These are phyloP conservation scores for Oryzias dopingdopingensis DNA, from an alignment of 2,797 vertebrate genomes.

Conservation along the genomic window DNA sequence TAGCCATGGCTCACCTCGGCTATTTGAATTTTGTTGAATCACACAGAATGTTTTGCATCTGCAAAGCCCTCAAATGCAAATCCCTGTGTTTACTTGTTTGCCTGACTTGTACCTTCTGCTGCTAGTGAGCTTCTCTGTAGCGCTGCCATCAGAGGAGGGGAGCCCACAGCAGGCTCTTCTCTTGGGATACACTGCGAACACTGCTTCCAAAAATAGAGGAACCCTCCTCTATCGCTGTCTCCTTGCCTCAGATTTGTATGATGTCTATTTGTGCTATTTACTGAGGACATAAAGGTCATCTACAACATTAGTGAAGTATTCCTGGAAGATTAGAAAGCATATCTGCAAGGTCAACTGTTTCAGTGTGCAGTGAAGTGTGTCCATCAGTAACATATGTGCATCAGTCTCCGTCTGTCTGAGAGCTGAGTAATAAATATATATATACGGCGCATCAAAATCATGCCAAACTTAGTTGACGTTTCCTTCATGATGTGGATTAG, in stretches of 20 bases:
- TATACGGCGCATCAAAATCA: conserved; percentile 21
- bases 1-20: background rate
- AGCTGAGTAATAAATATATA: conserved; percentile 33
- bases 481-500: no score
- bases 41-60: conserved; percentile 2
- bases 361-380: conserved; percentile 15
- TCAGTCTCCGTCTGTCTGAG: conserved; percentile 50
- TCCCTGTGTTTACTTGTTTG: conserved; percentile 19
- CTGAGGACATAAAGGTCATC: conserved; percentile 22
- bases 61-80: conserved; percentile 18
- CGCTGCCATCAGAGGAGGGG: conserved; percentile 53
- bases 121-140: conserved; percentile 41
- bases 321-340: conserved; percentile 34
- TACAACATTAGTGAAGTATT: conserved; percentile 29
- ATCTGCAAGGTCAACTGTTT: conserved; percentile 43
- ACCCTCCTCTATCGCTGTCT: conserved; percentile 39
- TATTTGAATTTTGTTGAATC: background rate
- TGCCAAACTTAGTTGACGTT: no score
- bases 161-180: conserved; percentile 56
- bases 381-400: conserved; percentile 55
- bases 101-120: conserved; percentile 30
- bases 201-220: conserved; percentile 70
- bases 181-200: conserved; percentile 54
- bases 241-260: conserved; percentile 42
- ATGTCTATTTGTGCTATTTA: conserved; percentile 26